These are phyloP conservation scores for Apodemia duryi DNA, from an alignment of 2,888 invertebrate species.

Conservation along the genomic window DNA sequence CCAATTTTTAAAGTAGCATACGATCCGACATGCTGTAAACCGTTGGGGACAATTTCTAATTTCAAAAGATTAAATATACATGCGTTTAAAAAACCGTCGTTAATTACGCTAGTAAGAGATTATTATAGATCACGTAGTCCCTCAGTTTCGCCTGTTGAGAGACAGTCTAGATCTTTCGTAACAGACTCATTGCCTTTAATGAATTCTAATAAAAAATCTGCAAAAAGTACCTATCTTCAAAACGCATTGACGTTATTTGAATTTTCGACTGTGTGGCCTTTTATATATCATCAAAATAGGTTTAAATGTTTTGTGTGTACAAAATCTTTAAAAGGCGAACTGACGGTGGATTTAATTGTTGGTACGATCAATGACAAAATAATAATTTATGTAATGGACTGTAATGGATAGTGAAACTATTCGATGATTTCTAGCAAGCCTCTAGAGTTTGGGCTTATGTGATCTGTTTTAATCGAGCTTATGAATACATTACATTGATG, in stretches of 20 bases:
- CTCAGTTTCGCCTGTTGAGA: conserved; percentile 42
- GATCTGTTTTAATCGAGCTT: no score
- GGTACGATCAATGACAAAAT: no score
- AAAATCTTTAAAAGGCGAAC: no score
- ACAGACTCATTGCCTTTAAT: conserved; percentile 18
- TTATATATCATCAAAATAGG: conserved; percentile 66
- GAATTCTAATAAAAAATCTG: conserved; percentile 39
- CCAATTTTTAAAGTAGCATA: conserved; percentile 72
- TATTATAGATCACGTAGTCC: conserved; percentile 50
- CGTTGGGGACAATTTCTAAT: conserved; percentile 61
- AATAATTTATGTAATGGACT: no score
- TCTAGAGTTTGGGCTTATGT: no score
- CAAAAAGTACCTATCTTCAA: conserved; percentile 50
- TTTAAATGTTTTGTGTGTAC: conserved; percentile 67
- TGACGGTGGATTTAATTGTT: no score
- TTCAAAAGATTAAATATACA: conserved; percentile 61
- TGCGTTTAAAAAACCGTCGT: conserved; percentile 40
- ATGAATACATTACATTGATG: no score
- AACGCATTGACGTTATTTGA: conserved; percentile 65
- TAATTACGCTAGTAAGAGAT: conserved; percentile 27
- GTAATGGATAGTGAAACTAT: no score
- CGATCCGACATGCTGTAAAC: conserved; percentile 66
- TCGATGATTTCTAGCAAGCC: no score
- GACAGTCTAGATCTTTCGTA: conserved; percentile 19
- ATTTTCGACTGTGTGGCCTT: conserved; percentile 65